phyloP scores from a whole-genome alignment of 2,113 vertebrate genomes.

The Tachysurus fulvidraco region DNA sequence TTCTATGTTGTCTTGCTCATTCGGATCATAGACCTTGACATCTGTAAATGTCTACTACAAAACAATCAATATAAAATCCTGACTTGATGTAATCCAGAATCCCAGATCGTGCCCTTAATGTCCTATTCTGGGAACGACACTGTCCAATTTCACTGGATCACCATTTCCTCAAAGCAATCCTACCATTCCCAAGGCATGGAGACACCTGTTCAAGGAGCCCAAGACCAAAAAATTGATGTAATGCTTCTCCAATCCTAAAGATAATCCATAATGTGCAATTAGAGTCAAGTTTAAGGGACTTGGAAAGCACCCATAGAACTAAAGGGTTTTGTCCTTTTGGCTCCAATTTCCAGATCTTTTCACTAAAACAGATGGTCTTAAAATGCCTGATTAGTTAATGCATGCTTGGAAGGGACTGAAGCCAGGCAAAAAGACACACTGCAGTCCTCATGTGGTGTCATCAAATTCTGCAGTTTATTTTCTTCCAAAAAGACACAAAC shows the following conservation, averaged over 20 bases:
- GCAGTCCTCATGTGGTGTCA: not conserved
- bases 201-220: conserved; percentile 31
- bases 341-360: conserved; percentile 7
- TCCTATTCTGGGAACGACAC: conserved; percentile 21
- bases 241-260: not conserved
- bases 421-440: conserved; percentile 2
- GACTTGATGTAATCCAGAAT: not conserved
- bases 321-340: conserved; percentile 21
- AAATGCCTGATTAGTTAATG: conserved; percentile 25
- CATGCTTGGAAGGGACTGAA: not conserved
- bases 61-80: not conserved
- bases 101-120: not conserved
- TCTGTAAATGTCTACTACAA: not conserved
- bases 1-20: not conserved
- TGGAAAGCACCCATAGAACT: not conserved
- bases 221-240: not conserved
- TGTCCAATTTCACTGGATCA: not conserved
- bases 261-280: conserved; percentile 17
- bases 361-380: conserved; percentile 9
- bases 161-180: conserved; percentile 6
- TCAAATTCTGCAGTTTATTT: conserved; percentile 3
- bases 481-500: not conserved
- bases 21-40: not conserved
- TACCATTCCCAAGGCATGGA: conserved; percentile 17
- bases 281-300: conserved; percentile 12